Conservation (phyloP, 2,888 invertebrate genomes). For the Cistogaster globosa region DNA sequence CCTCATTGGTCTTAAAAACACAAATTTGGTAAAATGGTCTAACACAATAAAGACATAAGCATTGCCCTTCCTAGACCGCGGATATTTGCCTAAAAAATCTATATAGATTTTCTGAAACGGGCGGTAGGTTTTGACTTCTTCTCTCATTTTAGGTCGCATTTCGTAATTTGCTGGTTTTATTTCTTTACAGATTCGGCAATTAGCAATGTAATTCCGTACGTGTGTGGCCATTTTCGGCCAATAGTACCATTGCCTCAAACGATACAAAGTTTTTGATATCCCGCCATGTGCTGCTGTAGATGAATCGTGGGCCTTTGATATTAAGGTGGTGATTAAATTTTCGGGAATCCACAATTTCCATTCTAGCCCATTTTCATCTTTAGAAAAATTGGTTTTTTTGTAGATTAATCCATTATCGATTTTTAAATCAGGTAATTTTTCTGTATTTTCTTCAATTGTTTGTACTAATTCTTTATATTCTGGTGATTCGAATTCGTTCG, state of each 20-base stretch:
- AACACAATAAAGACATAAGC: neutral
- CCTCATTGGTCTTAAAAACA: neutral
- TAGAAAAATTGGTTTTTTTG: neutral
- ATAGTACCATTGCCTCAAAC: neutral
- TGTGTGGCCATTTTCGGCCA: too few relatives aligned
- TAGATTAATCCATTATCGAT: neutral
- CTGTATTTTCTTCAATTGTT: neutral
- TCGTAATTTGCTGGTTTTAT: too few relatives aligned
- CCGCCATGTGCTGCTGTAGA: neutral
- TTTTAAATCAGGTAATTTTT: neutral
- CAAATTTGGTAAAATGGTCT: neutral
- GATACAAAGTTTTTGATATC: neutral
- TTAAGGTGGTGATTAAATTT: neutral
- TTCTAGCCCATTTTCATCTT: neutral
- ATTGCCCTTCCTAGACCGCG: neutral
- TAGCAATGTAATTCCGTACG: too few relatives aligned
- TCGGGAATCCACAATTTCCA: neutral
- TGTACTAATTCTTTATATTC: neutral
- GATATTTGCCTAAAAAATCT: neutral
- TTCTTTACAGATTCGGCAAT: too few relatives aligned
- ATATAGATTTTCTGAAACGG: neutral
- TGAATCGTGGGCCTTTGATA: neutral
- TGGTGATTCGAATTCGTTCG: neutral
- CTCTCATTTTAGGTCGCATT: too few relatives aligned
- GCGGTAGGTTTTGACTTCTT: too few relatives aligned